Conservation (phyloP, 23 tunicate genomes). For the Styela plicata region DNA sequence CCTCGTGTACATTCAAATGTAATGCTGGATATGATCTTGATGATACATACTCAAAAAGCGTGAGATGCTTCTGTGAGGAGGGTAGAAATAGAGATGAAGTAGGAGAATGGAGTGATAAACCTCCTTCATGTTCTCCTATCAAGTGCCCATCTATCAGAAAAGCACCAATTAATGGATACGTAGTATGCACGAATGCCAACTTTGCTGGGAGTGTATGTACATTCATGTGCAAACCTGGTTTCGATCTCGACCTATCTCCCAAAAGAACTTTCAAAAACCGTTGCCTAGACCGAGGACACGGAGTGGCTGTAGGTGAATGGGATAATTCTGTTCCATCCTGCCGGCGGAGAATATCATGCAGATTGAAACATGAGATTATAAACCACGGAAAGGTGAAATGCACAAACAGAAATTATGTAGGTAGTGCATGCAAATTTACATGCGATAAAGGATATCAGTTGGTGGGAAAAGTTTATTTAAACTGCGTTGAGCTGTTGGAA, state of each 20-base stretch:
- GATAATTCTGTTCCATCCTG: background rate
- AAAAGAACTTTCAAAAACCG: background rate
- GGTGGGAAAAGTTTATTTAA: background rate
- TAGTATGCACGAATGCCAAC: slow-evolving; percentile 1
- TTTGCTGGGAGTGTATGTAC: slow-evolving; percentile 11
- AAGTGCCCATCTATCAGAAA: slow-evolving; percentile 3
- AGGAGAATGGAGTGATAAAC: background rate
- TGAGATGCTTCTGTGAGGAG: background rate
- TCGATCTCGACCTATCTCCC: slow-evolving; percentile 4
- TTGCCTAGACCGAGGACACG: background rate
- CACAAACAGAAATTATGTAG: background rate
- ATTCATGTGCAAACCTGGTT: slow-evolving; percentile 5
- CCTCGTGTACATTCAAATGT: background rate
- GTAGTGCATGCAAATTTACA: slow-evolving; percentile 14
- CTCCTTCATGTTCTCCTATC: slow-evolving; percentile 2
- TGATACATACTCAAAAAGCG: background rate
- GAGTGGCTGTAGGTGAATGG: slow-evolving; percentile 11
- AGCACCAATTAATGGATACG: slow-evolving; percentile 4
- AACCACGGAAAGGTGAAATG: slow-evolving; percentile 3
- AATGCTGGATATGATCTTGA: background rate
- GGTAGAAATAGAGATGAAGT: background rate
- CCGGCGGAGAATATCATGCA: background rate
- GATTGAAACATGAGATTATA: background rate
- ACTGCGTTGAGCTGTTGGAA: background rate
- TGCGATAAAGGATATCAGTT: slow-evolving; percentile 23